Conservation (phyloP, 1,140 invertebrate genomes). For the Calliphora vicina region DNA sequence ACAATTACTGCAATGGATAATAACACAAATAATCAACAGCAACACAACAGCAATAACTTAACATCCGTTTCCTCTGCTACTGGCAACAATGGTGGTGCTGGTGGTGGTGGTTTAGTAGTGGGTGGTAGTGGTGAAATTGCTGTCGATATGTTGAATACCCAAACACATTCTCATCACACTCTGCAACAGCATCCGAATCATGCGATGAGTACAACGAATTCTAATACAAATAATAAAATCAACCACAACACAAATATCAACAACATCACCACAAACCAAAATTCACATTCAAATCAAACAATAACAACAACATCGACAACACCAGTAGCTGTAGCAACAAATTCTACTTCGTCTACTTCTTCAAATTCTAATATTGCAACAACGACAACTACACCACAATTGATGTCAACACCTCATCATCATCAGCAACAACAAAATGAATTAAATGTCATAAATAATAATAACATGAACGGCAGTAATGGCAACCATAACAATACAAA, state of each 20-base stretch:
- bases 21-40: conserved; percentile 25
- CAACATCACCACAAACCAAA: neutral
- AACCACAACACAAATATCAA: conserved; percentile 45
- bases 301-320: neutral
- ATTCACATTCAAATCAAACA: neutral
- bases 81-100: neutral
- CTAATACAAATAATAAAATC: conserved; percentile 44
- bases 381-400: conserved; percentile 51
- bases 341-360: neutral
- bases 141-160: conserved; percentile 48
- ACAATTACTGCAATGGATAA: conserved; percentile 56
- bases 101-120: neutral
- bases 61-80: conserved; percentile 13
- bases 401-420: conserved; percentile 42
- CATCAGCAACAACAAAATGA: conserved; percentile 49
- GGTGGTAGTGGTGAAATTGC: neutral
- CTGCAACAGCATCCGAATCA: conserved; percentile 31
- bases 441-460: conserved; percentile 61
- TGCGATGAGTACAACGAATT: conserved; percentile 40
- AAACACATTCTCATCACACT: conserved; percentile 18
- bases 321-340: neutral
- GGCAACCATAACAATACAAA: conserved; percentile 33
- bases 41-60: conserved; percentile 39
- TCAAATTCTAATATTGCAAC: conserved; percentile 22
- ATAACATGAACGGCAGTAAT: conserved; percentile 45